Evolutionary conservation across 1,140 invertebrate species (phyloP), one percentile per base, ranked within the genome.

Genomic region (Bombus balteatus): DNA sequence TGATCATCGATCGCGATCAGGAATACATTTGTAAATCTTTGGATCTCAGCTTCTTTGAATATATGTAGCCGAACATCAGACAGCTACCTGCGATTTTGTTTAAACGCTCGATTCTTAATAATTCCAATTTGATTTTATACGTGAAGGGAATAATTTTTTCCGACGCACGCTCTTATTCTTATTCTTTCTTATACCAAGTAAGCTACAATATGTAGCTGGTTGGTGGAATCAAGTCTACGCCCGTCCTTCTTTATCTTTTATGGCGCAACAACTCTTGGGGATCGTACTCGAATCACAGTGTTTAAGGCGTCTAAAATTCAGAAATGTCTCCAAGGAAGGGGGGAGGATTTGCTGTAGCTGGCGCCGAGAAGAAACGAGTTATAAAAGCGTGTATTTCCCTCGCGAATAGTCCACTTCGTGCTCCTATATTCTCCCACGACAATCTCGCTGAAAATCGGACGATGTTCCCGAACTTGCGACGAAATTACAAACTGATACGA

Each of bases 271-370:
- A 62, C 75, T 87, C 86, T 25, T 39, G 85, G 71, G 47, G 74
- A 53, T 84, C 81, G 86, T 83, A 78, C 71, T 57, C 34, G 76
- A 89, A 89, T 88, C 87, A 88, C 81, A n/a, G 57, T 88, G 87
- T 88, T 89, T 89, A 88, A 89, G 59, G 72, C 71, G 87, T 89
- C 87, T 89, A 88, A 89, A 89, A 89, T 89, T 89, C 87, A 89
- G 72, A 88, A 89, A 88, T 80, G 87, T 87, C 86, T 72, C 76
- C 41, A 83, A 84, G 78, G 65, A 87, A 88, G 80, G 82, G 85
- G 76, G 76, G 65, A 73, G 83, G 87, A 81, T 88, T 85, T 89
- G 57, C 78, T 57, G 74, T 83, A 83, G 81, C 53, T 43, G 34
- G 74, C 65, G 87, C 75, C 73, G 73, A 37, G 71, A 57, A 83